These are phyloP conservation scores for Ceratosolen solmsi DNA, from an alignment of 1,140 invertebrate genomes.

Conservation along the genomic window DNA sequence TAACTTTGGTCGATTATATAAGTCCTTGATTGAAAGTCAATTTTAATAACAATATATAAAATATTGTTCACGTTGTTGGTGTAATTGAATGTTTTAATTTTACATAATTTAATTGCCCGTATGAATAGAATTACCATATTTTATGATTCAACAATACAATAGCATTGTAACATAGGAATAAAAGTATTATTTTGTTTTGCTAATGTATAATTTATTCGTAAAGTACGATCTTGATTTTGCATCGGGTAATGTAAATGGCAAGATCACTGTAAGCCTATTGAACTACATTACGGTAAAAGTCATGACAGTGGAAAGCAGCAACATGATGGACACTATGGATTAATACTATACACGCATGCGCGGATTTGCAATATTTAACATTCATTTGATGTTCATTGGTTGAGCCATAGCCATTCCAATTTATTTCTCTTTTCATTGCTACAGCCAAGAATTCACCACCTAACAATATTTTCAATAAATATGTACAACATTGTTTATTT, in stretches of 20 bases:
- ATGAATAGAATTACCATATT: no score
- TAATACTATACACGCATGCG: slow-evolving; percentile 2
- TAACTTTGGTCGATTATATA: no score
- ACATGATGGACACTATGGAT: slow-evolving; percentile 1
- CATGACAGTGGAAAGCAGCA: slow-evolving; percentile 2
- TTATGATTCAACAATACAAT: no score
- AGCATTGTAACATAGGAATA: not conserved
- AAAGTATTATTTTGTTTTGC: not conserved
- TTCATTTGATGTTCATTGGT: not conserved
- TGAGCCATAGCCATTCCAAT: not conserved
- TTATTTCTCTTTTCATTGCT: not conserved
- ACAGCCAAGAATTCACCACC: not conserved
- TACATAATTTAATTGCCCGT: no score
- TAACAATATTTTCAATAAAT: not conserved
- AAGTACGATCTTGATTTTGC: slow-evolving; percentile 27
- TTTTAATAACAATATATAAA: no score
- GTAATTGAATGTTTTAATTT: not conserved
- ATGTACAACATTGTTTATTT: not conserved
- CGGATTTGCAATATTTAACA: not conserved
- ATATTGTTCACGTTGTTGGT: no score
- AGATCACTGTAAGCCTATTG: slow-evolving; percentile 4
- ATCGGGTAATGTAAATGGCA: not conserved
- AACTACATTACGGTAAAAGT: slow-evolving; percentile 15
- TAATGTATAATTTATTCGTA: slow-evolving; percentile 11
- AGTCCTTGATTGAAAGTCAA: no score